A percentile compares a stretch with the other conserved stretches of the same genome.
Conservation (phyloP, 2,888 invertebrate genomes). For the Diarsia mendica region DNA sequence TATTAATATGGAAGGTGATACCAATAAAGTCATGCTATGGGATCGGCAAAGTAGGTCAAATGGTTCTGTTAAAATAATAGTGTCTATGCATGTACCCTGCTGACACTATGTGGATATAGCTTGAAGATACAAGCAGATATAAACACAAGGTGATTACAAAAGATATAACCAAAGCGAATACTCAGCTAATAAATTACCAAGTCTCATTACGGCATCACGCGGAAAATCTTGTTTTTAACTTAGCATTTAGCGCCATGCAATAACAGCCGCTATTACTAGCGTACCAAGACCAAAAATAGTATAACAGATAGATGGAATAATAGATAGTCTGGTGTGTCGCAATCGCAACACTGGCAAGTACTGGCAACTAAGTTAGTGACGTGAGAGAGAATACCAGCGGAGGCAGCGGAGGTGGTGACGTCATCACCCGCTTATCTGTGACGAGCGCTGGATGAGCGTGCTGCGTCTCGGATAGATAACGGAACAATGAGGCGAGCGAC, state of each 20-base stretch:
- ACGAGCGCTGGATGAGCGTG: conserved; percentile 86
- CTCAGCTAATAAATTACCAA: conserved; percentile 48
- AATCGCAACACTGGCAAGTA: conserved; percentile 44
- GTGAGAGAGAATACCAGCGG: conserved; percentile 49
- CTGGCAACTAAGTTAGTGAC: conserved; percentile 63
- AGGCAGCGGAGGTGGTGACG: conserved; percentile 64
- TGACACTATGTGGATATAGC: neutral
- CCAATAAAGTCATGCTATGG: neutral
- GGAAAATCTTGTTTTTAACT: conserved; percentile 61
- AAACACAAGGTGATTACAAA: conserved; percentile 21
- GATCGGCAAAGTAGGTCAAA: neutral
- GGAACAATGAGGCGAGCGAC: conserved; percentile 81
- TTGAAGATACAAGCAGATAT: conserved; percentile 30
- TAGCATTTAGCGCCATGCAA: conserved; percentile 30
- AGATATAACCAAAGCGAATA: conserved; percentile 36
- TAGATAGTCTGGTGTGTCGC: conserved; percentile 59
- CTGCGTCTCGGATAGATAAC: conserved; percentile 87
- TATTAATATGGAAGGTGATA: neutral
- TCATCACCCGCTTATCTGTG: conserved; percentile 81
- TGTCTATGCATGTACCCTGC: neutral
- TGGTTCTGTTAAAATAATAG: neutral
- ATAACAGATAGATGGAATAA: conserved; percentile 54
- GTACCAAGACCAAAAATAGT: conserved; percentile 57
- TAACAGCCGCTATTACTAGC: conserved; percentile 52
- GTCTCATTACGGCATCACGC: conserved; percentile 49